Base-by-base conservation (phyloP, 2,888 invertebrate species). In the Andrena bucephala region DNA sequence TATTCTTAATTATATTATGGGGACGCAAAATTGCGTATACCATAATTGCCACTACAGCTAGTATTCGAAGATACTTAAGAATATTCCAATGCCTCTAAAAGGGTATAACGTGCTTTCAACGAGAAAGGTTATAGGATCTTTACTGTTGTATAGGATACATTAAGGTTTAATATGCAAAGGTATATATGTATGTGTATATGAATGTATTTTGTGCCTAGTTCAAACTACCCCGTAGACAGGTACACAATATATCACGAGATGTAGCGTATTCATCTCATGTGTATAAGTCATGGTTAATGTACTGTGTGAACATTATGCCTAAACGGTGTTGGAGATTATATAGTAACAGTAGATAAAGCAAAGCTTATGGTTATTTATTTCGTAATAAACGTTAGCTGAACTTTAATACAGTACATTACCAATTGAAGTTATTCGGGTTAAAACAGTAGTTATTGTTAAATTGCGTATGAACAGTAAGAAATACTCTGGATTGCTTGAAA, bases 231-330 rank as follows among this genome's bases (percentile, higher is more conserved):
- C 10, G 67, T 67, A 59, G 63, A 69, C 57, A 52, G 31, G 59
- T 59, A 57, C 31, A 62, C 71, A 63, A 48, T 77, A 48, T 68
- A 81, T 81, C 65, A 66, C 36, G 50, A 57, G 50, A 68, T 27
- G n/a, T 13, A 31, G 27, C 62, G 57, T 60, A 70, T 66, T 70
- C n/a, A 27, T 70, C 52, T 63, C 24, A 29, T 67, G 63, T 62
- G 59, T 78, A 57, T 62, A 78, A 71, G 67, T 75, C 74, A 74
- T 69, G 74, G 79, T 82, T 82, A 82, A 80, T 80, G 81, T 67
- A 74, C 80, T 63, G 80, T 80, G 67, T 71, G 62, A 80, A 54
- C 74, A 67, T 80, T 70, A 75, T 67, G 70, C 50, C 59, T 66
- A 69, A 48, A 59, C 27, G 57, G 63, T 27, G 60, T 62, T 60